A percentile compares a stretch with the other conserved stretches of the same genome.
These are phyloP conservation scores for Calosoma granatense DNA, from an alignment of 1,140 invertebrate species.

Conservation along the genomic window DNA sequence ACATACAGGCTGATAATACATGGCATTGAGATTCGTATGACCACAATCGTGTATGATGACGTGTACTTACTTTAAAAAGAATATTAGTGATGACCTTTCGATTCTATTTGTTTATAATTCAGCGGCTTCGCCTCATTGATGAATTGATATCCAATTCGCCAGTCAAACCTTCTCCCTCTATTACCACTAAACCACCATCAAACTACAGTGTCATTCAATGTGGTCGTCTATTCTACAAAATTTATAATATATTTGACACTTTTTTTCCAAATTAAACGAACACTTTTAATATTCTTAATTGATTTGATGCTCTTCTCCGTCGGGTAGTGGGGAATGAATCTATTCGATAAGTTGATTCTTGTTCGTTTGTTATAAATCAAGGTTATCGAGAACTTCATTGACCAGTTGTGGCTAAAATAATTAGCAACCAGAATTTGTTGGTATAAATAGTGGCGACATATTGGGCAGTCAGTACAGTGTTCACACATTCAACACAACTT, in stretches of 20 bases:
- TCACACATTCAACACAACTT: not conserved
- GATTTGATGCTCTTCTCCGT: not conserved
- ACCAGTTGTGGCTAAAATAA: not conserved
- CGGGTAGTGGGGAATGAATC: not conserved
- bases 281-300: not conserved
- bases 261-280: not conserved
- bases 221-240: not conserved
- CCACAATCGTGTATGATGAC: not conserved
- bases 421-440: not conserved
- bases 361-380: not conserved
- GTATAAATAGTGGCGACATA: not conserved
- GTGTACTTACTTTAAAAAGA: not conserved
- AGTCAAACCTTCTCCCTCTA: not conserved
- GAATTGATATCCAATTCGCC: not conserved
- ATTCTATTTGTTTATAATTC: constrained; percentile 4
- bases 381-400: not conserved
- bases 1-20: not conserved
- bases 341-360: not conserved
- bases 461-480: not conserved
- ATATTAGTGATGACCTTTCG: not conserved
- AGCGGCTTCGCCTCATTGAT: not conserved
- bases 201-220: not conserved
- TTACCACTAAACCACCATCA: not conserved
- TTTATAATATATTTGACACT: constrained; percentile 2
- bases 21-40: not conserved